phyloP scores from a whole-genome alignment of 2,888 invertebrate genomes.

The Acanthosepion esculentum region DNA sequence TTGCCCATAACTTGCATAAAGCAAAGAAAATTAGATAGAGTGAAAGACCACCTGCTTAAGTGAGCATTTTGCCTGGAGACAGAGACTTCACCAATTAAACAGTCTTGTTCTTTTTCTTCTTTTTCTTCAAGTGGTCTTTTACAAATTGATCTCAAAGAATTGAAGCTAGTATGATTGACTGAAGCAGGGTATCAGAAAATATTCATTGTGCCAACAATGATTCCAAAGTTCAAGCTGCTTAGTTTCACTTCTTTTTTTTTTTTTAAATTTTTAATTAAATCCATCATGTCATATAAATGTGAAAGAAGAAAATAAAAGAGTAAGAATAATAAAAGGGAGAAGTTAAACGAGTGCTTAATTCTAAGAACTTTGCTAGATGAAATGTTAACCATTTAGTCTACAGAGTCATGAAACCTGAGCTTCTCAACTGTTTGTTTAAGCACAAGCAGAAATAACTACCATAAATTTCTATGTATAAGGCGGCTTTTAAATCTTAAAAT shows the following conservation, averaged over 20 bases:
- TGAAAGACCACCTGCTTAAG: background rate
- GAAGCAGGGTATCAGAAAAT: background rate
- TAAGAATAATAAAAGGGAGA: too few species aligned
- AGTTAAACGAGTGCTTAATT: too few species aligned
- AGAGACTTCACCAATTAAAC: background rate
- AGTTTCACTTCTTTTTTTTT: background rate
- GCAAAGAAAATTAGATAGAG: background rate
- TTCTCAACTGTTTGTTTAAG: too few species aligned
- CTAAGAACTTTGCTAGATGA: too few species aligned
- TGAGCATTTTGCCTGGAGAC: background rate
- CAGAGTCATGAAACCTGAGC: too few species aligned
- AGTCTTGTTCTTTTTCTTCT: background rate
- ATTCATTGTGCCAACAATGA: background rate
- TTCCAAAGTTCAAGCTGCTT: background rate
- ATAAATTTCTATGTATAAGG: too few species aligned
- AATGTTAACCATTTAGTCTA: too few species aligned
- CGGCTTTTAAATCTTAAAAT: too few species aligned
- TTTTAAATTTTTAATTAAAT: too few species aligned
- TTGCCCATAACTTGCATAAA: background rate
- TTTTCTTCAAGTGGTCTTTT: background rate
- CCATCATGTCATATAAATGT: too few species aligned
- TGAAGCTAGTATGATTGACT: background rate
- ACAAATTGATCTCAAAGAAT: background rate
- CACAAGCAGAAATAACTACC: too few species aligned
- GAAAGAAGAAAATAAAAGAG: too few species aligned